phyloP scores from a whole-genome alignment of 2,113 vertebrate species.

The Lepus europaeus region DNA sequence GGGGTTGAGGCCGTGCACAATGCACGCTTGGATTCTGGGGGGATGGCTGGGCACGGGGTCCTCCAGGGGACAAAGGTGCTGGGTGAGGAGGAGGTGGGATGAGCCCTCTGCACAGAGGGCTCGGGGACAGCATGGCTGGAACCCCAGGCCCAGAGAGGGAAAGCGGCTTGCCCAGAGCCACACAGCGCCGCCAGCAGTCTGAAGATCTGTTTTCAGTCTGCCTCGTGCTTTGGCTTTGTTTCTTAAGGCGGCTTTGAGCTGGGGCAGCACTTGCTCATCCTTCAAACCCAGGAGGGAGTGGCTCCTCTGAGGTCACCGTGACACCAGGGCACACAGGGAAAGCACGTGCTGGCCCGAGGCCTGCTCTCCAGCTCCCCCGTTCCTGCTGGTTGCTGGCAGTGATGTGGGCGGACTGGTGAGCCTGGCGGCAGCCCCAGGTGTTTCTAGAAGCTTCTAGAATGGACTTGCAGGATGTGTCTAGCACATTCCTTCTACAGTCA shows the following conservation, averaged over 20 bases:
- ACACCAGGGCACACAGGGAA: background rate
- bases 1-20: background rate
- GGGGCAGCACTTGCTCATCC: background rate
- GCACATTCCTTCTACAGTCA: fast-evolving
- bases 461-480: background rate
- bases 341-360: background rate
- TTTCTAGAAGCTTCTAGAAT: background rate
- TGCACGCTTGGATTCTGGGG: background rate
- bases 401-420: background rate
- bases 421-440: background rate
- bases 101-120: background rate
- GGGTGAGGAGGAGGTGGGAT: too few species aligned
- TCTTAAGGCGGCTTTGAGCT: background rate
- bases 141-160: background rate
- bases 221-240: background rate
- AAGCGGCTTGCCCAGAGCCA: background rate
- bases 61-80: too few species aligned
- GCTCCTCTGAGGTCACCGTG: background rate
- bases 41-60: too few species aligned
- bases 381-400: background rate
- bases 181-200: background rate
- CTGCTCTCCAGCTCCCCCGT: fast-evolving
- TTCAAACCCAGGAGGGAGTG: background rate
- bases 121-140: background rate
- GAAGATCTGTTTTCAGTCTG: background rate